These are phyloP conservation scores for Agonopterix alstromeriana DNA, from an alignment of 2,888 invertebrate genomes.

Conservation along the genomic window DNA sequence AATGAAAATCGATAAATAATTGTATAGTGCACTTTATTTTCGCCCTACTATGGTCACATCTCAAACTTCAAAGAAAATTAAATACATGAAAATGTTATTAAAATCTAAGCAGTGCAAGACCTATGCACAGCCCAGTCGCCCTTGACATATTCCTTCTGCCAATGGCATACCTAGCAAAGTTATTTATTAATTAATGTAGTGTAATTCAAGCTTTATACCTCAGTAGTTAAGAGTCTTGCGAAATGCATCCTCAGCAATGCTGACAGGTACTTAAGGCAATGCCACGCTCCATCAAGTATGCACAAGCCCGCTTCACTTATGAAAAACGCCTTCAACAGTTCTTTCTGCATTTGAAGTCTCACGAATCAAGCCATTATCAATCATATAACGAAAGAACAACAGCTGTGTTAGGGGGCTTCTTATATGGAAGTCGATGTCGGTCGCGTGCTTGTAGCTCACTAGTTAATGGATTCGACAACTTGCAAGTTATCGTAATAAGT, in stretches of 20 bases:
- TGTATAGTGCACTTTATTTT: too few relatives aligned
- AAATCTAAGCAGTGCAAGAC: conserved; percentile 21
- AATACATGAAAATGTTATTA: conserved; percentile 1
- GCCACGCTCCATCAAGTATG: conserved; percentile 47
- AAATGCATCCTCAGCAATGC: conserved; percentile 26
- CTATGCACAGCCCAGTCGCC: conserved; percentile 38
- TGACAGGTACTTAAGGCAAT: conserved; percentile 37
- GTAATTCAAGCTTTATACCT: conserved; percentile 12
- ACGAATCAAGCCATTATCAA: too few relatives aligned
- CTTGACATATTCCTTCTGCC: conserved; percentile 44
- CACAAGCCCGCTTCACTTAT: conserved; percentile 43
- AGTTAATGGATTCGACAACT: conserved; percentile 29
- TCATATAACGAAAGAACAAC: too few relatives aligned
- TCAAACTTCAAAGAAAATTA: too few relatives aligned
- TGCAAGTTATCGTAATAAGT: conserved; percentile 23
- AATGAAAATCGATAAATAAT: too few relatives aligned
- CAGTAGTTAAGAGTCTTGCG: conserved; percentile 21
- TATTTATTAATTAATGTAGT: conserved; percentile 9
- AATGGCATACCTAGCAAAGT: conserved; percentile 8
- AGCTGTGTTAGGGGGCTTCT: too few relatives aligned
- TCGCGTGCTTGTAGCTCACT: conserved; percentile 26
- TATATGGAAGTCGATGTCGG: conserved; percentile 11
- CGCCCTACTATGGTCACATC: too few relatives aligned
- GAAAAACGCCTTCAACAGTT: conserved; percentile 35
- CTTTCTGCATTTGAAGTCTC: too few relatives aligned